A percentile compares a stretch with the other conserved stretches of the same genome.
These are phyloP conservation scores for Sebastes alutus DNA, from an alignment of 2,797 vertebrate genomes.

Conservation along the genomic window DNA sequence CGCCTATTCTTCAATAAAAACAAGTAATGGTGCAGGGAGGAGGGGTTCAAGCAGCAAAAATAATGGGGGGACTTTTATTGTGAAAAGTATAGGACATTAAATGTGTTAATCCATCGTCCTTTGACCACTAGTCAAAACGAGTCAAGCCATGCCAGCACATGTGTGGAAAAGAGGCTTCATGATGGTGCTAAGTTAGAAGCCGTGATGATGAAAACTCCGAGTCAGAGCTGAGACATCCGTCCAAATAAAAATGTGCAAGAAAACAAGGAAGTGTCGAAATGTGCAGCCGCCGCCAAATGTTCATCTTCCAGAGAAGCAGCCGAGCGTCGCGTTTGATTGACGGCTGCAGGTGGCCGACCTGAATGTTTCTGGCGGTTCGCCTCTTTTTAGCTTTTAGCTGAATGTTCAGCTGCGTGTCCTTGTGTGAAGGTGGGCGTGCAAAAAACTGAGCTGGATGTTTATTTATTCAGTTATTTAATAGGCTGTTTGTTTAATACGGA, in stretches of 20 bases:
- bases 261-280: slow-evolving; percentile 35
- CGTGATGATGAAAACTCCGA: neutral
- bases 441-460: slow-evolving; percentile 13
- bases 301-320: slow-evolving; percentile 4
- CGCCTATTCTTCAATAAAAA: too few relatives aligned
- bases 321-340: slow-evolving; percentile 24
- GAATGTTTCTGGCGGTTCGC: slow-evolving; percentile 13
- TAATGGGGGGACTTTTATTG: too few relatives aligned
- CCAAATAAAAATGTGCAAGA: slow-evolving; percentile 6
- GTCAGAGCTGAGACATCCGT: neutral
- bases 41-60: too few relatives aligned
- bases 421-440: slow-evolving; percentile 31
- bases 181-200: neutral
- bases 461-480: slow-evolving; percentile 17
- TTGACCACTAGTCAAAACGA: too few relatives aligned
- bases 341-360: neutral
- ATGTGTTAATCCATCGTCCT: too few relatives aligned
- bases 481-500: slow-evolving; percentile 13
- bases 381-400: slow-evolving; percentile 38
- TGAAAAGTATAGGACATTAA: too few relatives aligned
- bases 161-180: neutral
- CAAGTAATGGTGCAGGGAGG: too few relatives aligned
- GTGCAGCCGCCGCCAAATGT: slow-evolving; percentile 36
- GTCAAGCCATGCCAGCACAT: neutral
- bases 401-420: slow-evolving; percentile 32